phyloP scores from a whole-genome alignment of 2,797 vertebrate species.

The Caiman crocodilus region DNA sequence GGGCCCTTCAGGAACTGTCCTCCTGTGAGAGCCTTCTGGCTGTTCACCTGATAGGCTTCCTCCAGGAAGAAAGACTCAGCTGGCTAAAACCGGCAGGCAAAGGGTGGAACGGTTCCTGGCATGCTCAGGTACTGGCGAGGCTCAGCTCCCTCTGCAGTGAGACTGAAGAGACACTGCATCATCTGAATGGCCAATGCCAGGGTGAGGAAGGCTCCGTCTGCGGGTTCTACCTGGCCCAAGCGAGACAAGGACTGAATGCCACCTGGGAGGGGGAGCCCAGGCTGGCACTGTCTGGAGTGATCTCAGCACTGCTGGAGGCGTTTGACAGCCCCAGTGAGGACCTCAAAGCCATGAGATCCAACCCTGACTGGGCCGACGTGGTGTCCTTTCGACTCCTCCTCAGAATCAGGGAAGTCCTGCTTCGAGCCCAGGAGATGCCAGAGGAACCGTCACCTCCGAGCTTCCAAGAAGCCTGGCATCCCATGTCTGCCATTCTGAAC shows the following conservation, averaged over 20 bases:
- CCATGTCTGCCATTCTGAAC: slow-evolving; percentile 65
- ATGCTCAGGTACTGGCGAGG: neutral
- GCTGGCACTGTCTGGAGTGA: slow-evolving; percentile 66
- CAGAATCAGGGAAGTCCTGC: slow-evolving; percentile 78
- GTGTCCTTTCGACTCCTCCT: slow-evolving; percentile 82
- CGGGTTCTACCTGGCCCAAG: slow-evolving; percentile 30
- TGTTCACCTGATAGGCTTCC: slow-evolving; percentile 75
- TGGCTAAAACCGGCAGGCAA: slow-evolving; percentile 36
- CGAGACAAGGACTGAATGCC: slow-evolving; percentile 41
- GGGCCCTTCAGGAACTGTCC: slow-evolving; percentile 78
- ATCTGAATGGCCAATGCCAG: slow-evolving; percentile 71
- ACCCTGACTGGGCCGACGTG: slow-evolving; percentile 82
- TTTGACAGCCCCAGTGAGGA: slow-evolving; percentile 76
- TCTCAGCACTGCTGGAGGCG: slow-evolving; percentile 78
- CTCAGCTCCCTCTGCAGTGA: slow-evolving; percentile 74
- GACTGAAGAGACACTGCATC: slow-evolving; percentile 14
- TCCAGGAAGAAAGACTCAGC: slow-evolving; percentile 81
- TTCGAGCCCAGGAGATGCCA: slow-evolving; percentile 1
- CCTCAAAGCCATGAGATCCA: slow-evolving; percentile 75
- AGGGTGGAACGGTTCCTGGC: neutral
- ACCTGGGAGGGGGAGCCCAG: neutral
- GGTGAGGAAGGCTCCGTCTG: slow-evolving; percentile 77
- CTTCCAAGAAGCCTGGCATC: slow-evolving; percentile 73
- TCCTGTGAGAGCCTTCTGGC: slow-evolving; percentile 83
- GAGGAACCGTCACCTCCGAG: neutral